Base-by-base conservation (phyloP, 2,888 invertebrate species). In the Aricia artaxerxes region DNA sequence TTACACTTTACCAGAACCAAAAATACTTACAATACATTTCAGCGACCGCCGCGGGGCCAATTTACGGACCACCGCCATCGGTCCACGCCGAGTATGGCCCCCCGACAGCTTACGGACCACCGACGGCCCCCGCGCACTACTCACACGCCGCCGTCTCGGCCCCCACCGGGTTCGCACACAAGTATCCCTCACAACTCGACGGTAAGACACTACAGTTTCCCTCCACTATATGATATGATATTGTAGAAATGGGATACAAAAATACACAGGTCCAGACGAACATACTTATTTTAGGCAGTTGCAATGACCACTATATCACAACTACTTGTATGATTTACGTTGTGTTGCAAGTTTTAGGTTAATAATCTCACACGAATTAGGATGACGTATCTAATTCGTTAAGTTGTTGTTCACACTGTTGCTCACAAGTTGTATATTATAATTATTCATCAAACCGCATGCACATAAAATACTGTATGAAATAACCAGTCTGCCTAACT, bases 151-250 rank as follows among this genome's bases (percentile, higher is more conserved):
- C 85, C 2, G 91, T 90, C 31, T 87, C 90, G 0, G 86, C 87
- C 2, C 92, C 94, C n/a, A 89, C 91, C 0, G 93, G 93, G 31
- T 94, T 86, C 84, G 90, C 91, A 0, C 93, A 94, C 84, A 94
- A 94, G 83, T 94, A 91, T 81, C 93, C 93, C 0, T 84, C 92
- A 1, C 90, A 91, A 75, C 86, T 94, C 82, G 94, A 94, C 88
- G 94, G 94, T 94, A 86, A 91, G 90, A 79, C 78, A 40, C 31
- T 44, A 77, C 77, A 79, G 38, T 40, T 73, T 31, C 61, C 73
- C 76, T 61, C 4, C 73, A 64, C 72, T 73, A n/a, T n/a, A 31
- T 61, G 61, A 31, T 72, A 53, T 13, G 13, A 53, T 11, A 11
- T 7, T 24, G 9, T 64, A 64, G 6, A 61, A 61, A 24, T 24